These are phyloP conservation scores for Drosophila parabipectinata DNA, from an alignment of 1,140 invertebrate genomes.

Conservation along the genomic window DNA sequence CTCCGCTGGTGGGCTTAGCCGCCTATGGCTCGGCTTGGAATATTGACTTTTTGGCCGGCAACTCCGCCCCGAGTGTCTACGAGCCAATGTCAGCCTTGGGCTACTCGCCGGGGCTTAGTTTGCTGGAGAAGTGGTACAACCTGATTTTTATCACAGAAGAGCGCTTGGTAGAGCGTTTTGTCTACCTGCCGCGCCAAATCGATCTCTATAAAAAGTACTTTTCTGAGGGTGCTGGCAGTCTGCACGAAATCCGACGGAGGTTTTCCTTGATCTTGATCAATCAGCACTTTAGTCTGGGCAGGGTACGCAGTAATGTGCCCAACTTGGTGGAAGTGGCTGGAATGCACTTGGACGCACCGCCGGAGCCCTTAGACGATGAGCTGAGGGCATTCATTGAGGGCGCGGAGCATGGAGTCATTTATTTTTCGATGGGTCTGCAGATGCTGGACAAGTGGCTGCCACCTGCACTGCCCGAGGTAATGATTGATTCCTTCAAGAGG, in stretches of 20 bases:
- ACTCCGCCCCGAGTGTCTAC: slow-evolving; percentile 73
- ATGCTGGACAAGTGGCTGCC: slow-evolving; percentile 85
- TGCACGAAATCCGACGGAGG: slow-evolving; percentile 48
- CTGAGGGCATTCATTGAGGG: slow-evolving; percentile 85
- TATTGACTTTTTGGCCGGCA: slow-evolving; percentile 64
- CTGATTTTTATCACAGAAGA: slow-evolving; percentile 63
- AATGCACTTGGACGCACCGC: slow-evolving; percentile 84
- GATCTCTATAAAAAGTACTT: slow-evolving; percentile 70
- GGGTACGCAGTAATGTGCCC: slow-evolving; percentile 69
- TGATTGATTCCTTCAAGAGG: slow-evolving; percentile 29
- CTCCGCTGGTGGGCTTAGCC: slow-evolving; percentile 61
- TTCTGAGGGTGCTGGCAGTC: slow-evolving; percentile 15
- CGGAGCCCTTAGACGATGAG: slow-evolving; percentile 52
- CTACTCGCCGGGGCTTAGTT: slow-evolving; percentile 69
- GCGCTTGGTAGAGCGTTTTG: slow-evolving; percentile 38
- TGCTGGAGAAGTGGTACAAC: slow-evolving; percentile 83
- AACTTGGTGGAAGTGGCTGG: slow-evolving; percentile 85
- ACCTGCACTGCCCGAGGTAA: slow-evolving; percentile 66
- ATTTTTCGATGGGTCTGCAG: slow-evolving; percentile 87
- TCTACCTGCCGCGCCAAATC: slow-evolving; percentile 64
- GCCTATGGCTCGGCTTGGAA: slow-evolving; percentile 62
- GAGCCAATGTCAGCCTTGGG: slow-evolving; percentile 69
- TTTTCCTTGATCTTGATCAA: slow-evolving; percentile 72
- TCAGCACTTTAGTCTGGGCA: slow-evolving; percentile 72
- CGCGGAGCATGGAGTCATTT: slow-evolving; percentile 85